Base-by-base conservation (phyloP, 2,113 vertebrate species). In the Centropristis striata region DNA sequence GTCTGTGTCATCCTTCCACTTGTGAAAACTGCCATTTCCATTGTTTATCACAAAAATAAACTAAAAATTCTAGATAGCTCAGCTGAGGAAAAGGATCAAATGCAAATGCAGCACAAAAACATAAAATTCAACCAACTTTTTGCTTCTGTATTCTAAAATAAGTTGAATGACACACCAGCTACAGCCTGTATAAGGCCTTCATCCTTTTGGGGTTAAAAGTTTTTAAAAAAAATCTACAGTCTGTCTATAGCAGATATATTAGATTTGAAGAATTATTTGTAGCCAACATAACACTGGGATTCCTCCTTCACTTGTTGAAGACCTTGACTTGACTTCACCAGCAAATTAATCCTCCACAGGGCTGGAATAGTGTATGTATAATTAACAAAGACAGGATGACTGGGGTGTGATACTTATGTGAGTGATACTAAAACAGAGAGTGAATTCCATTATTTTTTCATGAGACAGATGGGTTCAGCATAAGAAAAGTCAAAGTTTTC, bases 311-410 rank as follows among this genome's bases (percentile, higher is more conserved):
- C 23, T 44, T 23, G 23, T 39, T 36, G 12, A 21, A 16, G 49
- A 28, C 16, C 18, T 8, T 60, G n/a, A n/a, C 58, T 54, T 54
- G 14, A n/a, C 27, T 47, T 15, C 21, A 0, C 25, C 32, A 11
- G 12, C 25, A 7, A 75, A 61, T 69, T 0, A 53, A 64, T 47
- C 64, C 53, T 41, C 18, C 42, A 59, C 44, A 51, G 54, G 12
- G 8, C 23, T 9, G 44, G 32, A 73, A 16, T 2, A 64, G 57
- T 57, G 32, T 5, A 36, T 59, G 39, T 23, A 47, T 68, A 46
- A 80, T 84, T 73, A 44, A 77, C 64, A 70, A 53, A 32, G 4
- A 60, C 12, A 36, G 7, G 28, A 27, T 50, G 65, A 44, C 60
- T 50, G 12, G 23, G 59, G n/a, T n/a, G n/a, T n/a, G n/a, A 15